Conservation (phyloP, 2,113 vertebrate genomes). For the Promerops cafer region DNA sequence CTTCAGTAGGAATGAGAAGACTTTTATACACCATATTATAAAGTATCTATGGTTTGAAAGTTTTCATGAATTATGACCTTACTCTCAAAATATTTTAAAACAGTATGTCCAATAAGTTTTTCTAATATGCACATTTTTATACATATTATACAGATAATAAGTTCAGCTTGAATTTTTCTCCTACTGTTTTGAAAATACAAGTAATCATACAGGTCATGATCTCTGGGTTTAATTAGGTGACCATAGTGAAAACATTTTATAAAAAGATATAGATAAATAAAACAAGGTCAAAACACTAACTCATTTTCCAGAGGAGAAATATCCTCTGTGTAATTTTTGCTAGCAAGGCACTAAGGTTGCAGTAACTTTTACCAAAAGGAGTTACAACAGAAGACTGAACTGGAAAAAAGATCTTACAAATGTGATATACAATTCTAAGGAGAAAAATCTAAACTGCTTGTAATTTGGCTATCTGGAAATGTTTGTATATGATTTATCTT, state of each 20-base stretch:
- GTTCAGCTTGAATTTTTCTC: background rate
- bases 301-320: background rate
- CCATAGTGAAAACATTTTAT: background rate
- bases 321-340: background rate
- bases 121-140: background rate
- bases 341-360: background rate
- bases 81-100: background rate
- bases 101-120: background rate
- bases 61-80: background rate
- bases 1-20: background rate
- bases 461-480: slow-evolving; percentile 20
- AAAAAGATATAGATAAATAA: background rate
- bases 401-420: background rate
- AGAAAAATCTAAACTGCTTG: background rate
- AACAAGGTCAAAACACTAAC: slow-evolving; percentile 16
- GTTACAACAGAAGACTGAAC: background rate
- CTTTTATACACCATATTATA: background rate
- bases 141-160: background rate
- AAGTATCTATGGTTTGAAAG: background rate
- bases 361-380: background rate
- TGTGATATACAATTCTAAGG: background rate
- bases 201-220: background rate
- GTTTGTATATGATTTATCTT: slow-evolving; percentile 33
- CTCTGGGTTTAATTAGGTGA: slow-evolving; percentile 14
- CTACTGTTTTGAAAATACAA: background rate